Conservation (phyloP, 2,888 invertebrate species). For the Mythimna loreyi region DNA sequence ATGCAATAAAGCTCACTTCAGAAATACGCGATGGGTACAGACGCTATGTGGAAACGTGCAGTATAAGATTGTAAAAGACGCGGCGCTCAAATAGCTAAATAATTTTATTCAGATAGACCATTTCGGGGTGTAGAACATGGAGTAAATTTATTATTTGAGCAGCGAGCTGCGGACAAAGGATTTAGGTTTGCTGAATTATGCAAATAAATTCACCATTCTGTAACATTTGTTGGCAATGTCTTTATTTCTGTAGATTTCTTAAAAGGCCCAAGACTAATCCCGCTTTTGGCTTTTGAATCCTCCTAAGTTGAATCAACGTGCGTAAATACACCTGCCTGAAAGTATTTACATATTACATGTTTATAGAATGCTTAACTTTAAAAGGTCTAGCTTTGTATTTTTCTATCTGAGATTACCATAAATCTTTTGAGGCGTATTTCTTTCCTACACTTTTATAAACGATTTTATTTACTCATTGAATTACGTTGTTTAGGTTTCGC, state of each 20-base stretch:
- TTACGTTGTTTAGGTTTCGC: constrained; percentile 50
- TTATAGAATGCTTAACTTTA: constrained; percentile 55
- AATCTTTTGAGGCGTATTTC: constrained; percentile 68
- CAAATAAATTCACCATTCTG: constrained; percentile 90
- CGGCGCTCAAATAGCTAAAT: constrained; percentile 84
- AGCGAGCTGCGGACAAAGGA: constrained; percentile 88
- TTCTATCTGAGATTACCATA: constrained; percentile 63
- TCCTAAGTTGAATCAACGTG: constrained; percentile 77
- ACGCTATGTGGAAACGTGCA: constrained; percentile 21
- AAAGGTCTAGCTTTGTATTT: constrained; percentile 18
- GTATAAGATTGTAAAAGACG: constrained; percentile 67
- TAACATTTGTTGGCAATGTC: constrained; percentile 90
- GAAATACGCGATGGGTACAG: constrained; percentile 2
- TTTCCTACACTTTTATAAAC: constrained; percentile 63
- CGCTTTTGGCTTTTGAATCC: constrained; percentile 82
- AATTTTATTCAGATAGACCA: constrained; percentile 86
- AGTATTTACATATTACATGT: constrained; percentile 70
- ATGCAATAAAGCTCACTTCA: constrained; percentile 54
- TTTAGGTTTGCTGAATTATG: constrained; percentile 90
- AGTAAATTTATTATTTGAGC: constrained; percentile 89
- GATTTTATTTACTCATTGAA: constrained; percentile 57
- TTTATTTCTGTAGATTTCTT: constrained; percentile 89
- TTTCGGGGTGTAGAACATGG: constrained; percentile 85
- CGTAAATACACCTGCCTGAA: constrained; percentile 73
- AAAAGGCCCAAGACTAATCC: constrained; percentile 86